These are phyloP conservation scores for Pherbina coryleti DNA, from an alignment of 2,888 invertebrate species.

Conservation along the genomic window DNA sequence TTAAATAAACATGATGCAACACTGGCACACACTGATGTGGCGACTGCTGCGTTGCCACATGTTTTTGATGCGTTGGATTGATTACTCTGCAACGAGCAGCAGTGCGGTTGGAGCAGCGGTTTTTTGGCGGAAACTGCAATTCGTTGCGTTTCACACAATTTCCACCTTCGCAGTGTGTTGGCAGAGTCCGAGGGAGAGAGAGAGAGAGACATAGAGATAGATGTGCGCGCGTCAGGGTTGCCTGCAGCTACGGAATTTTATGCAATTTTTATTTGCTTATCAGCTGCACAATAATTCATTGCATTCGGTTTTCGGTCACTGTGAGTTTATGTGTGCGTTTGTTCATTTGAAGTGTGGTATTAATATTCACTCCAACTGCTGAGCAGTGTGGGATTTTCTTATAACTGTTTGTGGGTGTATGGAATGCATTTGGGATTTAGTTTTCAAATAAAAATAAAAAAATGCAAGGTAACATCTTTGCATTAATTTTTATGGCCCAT, in stretches of 20 bases:
- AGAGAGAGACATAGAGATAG: too few species aligned
- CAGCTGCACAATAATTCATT: constrained; percentile 28
- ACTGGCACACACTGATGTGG: neutral
- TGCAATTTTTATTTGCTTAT: constrained; percentile 21
- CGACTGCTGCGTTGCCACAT: constrained; percentile 6
- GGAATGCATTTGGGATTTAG: too few species aligned
- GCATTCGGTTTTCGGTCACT: constrained; percentile 1
- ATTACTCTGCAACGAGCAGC: neutral
- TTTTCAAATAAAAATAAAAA: too few species aligned
- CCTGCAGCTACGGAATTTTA: constrained; percentile 7
- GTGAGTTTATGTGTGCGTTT: constrained; percentile 9
- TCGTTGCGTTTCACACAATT: constrained; percentile 28
- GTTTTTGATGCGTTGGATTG: constrained; percentile 24
- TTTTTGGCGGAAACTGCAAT: constrained; percentile 18
- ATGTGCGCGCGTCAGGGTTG: neutral
- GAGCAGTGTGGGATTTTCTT: too few species aligned
- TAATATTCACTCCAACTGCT: too few species aligned
- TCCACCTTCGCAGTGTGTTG: constrained; percentile 11
- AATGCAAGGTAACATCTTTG: too few species aligned
- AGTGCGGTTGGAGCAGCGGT: neutral
- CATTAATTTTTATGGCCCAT: too few species aligned
- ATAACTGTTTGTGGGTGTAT: too few species aligned
- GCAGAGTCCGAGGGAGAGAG: too few species aligned
- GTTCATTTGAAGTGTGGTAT: neutral
- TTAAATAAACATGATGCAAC: neutral